Base-by-base conservation (phyloP, 2,797 vertebrate species). In the Gadopsis marmoratus region DNA sequence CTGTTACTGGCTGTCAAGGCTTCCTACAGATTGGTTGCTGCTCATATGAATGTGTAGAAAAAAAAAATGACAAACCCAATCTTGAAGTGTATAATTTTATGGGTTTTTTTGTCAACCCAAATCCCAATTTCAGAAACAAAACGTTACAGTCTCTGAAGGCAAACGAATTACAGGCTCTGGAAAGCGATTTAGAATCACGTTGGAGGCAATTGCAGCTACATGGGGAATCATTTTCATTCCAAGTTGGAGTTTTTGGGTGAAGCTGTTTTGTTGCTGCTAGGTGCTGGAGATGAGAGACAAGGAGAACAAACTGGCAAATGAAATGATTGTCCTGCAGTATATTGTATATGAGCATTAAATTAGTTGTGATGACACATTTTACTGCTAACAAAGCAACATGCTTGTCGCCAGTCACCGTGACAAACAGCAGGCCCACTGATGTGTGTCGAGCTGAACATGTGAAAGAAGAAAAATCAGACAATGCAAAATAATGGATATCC, bases 1-100 rank as follows among this genome's bases (percentile, higher is more conserved):
- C 86, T 89, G 90, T 86, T 91, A 85, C 79, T 78, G 55, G 81
- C 89, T 93, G 91, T 90, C 88, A 89, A 61, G 68, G 81, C 78
- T 86, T 86, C 60, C 88, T 73, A 75, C 89, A 89, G 89, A 92
- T 89, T 90, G 86, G 74, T 71, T 86, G 83, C 76, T 61, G 78
- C 85, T 87, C 85, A 77, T 79, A 83, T 81, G 71, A 90, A 86
- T 84, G 78, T 21, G 29, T 39, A 55, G 60, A 3, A 48, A 75
- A 80, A 26, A 26, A 80, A 80, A 81, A 83, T 74, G 84, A 89
- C 88, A 86, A 86, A 87, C 72, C 72, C 71, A 81, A 89, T 89
- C 67, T 79, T 86, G 69, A 82, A 73, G 70, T 71, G 72, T 72
- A 72, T 85, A 39, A 75, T 77, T 76, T 78, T 71, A 43, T 69